phyloP scores from a whole-genome alignment of 2,113 vertebrate species.

The Acanthisitta chloris region DNA sequence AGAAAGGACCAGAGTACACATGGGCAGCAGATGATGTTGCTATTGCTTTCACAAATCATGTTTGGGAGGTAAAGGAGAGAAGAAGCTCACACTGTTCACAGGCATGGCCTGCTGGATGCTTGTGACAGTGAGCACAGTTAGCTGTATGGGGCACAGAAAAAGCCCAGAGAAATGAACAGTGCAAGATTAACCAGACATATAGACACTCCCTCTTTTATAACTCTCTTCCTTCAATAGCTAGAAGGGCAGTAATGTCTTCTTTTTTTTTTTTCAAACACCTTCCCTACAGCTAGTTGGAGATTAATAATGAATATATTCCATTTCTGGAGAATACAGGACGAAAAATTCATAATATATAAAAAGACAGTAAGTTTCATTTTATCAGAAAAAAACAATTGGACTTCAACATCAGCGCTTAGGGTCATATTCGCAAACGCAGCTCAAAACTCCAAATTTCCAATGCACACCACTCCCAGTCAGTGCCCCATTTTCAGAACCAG shows the following conservation, averaged over 20 bases:
- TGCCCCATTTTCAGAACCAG: background rate
- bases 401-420: background rate
- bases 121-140: background rate
- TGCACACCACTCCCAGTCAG: background rate
- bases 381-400: background rate
- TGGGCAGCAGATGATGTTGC: constrained; percentile 43
- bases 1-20: background rate
- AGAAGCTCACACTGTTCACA: background rate
- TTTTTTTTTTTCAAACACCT: background rate
- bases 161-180: background rate
- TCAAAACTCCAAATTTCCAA: background rate
- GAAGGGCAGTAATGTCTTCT: background rate
- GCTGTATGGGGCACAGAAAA: background rate
- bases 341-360: background rate
- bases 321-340: background rate
- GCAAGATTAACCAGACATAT: background rate
- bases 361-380: background rate
- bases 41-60: background rate
- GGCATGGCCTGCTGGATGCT: background rate
- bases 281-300: background rate
- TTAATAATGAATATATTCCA: background rate
- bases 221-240: background rate
- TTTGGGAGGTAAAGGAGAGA: background rate
- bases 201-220: background rate
- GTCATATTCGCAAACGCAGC: background rate